Base-by-base conservation (phyloP, 2,888 invertebrate genomes). In the Sinohyriopsis cumingii region DNA sequence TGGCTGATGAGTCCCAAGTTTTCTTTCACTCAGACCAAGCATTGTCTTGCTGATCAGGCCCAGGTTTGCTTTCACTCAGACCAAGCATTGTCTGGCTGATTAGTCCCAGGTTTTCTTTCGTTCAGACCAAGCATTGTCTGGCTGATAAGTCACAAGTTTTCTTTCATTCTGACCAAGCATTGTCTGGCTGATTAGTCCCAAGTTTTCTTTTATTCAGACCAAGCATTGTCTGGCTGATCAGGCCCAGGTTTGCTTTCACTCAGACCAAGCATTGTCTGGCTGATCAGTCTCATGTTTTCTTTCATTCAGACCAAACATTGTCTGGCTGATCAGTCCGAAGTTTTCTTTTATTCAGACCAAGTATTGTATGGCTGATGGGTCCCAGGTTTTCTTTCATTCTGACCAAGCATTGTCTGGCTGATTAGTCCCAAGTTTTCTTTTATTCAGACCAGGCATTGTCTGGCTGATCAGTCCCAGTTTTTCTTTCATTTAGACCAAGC, bases 41-140 rank as follows among this genome's bases (percentile, higher is more conserved):
- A 61, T 22, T 24, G 25, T 59, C 59, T 59, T 0, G 25, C 25
- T 28, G 28, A 28, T 5, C 28, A 59, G 18, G 6, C 15, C 45
- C 24, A 18, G 33, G 61, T n/a, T 61, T 61, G 45, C 61, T 61
- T n/a, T 61, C 61, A n/a, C n/a, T n/a, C n/a, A n/a, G n/a, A n/a
- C n/a, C n/a, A 20, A 61, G 45, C 28, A 61, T 22, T 24, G 25
- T 59, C 59, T 59, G 25, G 25, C 25, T 28, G 28, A 28, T 5
- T 6, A 59, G 18, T n/a, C 15, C 45, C 24, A 18, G 33, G 61
- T n/a, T 61, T 61, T n/a, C 61, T 61, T n/a, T 61, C 61, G n/a
- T n/a, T n/a, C n/a, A n/a, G n/a, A n/a, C n/a, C n/a, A 20, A 61
- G 45, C 28, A 61, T 22, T 24, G 25, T 59, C 59, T 59, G 25